Conservation (phyloP, 92 coral and sea anemone genomes). For the Umimayanthus kanabou region DNA sequence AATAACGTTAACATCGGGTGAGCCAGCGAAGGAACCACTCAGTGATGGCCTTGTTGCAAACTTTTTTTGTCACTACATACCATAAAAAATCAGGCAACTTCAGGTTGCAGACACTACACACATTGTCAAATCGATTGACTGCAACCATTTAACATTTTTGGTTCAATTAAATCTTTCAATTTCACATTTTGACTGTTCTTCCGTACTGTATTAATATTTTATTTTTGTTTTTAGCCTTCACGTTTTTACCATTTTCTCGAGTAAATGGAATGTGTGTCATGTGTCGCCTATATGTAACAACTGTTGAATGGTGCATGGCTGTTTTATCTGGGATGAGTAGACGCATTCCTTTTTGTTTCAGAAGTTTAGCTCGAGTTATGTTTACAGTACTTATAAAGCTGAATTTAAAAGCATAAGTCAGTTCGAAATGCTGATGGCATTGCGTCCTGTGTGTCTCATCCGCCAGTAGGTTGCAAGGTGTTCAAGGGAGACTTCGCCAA, state of each 20-base stretch:
- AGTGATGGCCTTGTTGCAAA: too few species aligned
- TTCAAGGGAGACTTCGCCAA: slow-evolving; percentile 68
- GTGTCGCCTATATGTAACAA: not conserved
- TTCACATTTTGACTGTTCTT: too few species aligned
- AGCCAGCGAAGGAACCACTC: too few species aligned
- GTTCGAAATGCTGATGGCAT: not conserved
- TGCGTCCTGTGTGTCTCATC: not conserved
- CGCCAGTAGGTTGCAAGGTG: slow-evolving; percentile 2
- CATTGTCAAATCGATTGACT: not conserved
- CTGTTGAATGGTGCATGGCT: not conserved
- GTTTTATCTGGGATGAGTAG: not conserved
- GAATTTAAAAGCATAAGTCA: not conserved
- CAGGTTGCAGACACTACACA: not conserved
- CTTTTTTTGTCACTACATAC: too few species aligned
- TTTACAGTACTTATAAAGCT: too few species aligned
- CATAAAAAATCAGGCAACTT: too few species aligned
- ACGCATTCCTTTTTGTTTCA: not conserved
- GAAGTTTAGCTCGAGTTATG: too few species aligned
- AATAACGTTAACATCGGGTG: too few species aligned
- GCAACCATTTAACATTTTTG: not conserved
- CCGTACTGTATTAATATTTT: too few species aligned
- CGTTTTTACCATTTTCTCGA: too few species aligned
- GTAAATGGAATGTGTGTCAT: not conserved
- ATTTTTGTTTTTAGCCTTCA: not conserved
- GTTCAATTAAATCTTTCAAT: not conserved